Conservation (phyloP, 2,113 vertebrate species). For the Sitta europaea region DNA sequence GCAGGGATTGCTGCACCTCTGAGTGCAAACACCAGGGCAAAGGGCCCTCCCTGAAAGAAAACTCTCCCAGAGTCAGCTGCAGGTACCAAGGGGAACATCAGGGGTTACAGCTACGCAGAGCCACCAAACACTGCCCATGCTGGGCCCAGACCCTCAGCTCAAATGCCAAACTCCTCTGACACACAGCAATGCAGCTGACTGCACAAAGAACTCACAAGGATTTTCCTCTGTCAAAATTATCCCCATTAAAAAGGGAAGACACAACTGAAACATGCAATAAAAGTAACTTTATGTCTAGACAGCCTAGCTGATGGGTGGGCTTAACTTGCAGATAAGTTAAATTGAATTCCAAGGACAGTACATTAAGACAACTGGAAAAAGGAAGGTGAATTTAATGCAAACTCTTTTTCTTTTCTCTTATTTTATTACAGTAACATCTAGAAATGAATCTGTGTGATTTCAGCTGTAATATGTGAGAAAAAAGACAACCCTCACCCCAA, state of each 20-base stretch:
- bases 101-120: neutral
- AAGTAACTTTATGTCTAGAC: neutral
- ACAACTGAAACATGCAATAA: neutral
- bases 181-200: neutral
- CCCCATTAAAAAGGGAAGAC: neutral
- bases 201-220: neutral
- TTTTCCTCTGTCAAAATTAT: neutral
- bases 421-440: neutral
- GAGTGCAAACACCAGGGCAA: neutral
- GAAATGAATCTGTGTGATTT: neutral
- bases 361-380: neutral
- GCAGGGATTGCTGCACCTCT: neutral
- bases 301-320: neutral
- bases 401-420: neutral
- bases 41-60: neutral
- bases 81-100: neutral
- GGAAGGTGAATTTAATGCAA: neutral
- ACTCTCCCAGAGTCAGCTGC: neutral
- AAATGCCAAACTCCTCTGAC: neutral
- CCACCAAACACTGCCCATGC: rapidly evolving
- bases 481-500: neutral
- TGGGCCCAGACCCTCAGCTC: neutral
- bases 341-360: neutral
- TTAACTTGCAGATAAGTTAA: neutral
- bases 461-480: neutral